A percentile compares a stretch with the other conserved stretches of the same genome.
Evolutionary conservation across 2,888 invertebrate genomes (phyloP).

Genomic region (Stegana nigrithorax): DNA sequence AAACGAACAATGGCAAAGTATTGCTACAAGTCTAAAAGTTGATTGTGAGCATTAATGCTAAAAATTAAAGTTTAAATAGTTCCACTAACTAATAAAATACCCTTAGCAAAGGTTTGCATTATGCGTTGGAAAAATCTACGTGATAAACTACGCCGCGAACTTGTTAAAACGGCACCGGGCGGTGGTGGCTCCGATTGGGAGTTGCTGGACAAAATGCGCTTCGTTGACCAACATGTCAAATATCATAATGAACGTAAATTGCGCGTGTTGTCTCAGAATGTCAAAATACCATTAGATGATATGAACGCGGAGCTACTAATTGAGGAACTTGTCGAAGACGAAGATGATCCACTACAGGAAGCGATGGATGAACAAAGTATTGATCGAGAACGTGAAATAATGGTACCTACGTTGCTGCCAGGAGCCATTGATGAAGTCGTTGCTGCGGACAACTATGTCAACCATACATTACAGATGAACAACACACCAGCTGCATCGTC

Average conservation of each 20-base stretch:
- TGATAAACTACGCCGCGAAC: constrained; percentile 48
- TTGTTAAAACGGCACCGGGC: constrained; percentile 34
- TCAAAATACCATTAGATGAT: constrained; percentile 23
- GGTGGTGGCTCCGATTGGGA: constrained; percentile 44
- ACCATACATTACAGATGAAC: neutral
- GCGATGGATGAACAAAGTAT: constrained; percentile 57
- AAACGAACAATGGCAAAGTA: constrained; percentile 56
- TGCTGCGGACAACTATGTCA: neutral
- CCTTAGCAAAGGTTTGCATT: constrained; percentile 49
- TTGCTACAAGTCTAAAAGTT: constrained; percentile 48
- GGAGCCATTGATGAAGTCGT: neutral
- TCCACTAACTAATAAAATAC: neutral
- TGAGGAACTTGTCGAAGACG: constrained; percentile 44
- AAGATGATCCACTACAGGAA: constrained; percentile 59
- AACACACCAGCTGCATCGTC: constrained; percentile 6
- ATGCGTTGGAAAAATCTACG: constrained; percentile 53
- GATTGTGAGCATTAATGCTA: constrained; percentile 54
- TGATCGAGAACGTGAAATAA: neutral
- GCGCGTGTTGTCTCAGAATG: constrained; percentile 3
- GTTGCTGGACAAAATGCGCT: constrained; percentile 47
- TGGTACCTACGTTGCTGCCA: neutral
- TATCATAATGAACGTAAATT: constrained; percentile 32
- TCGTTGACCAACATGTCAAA: constrained; percentile 39
- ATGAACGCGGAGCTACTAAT: constrained; percentile 42
- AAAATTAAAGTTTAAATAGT: no score